Base-by-base conservation (phyloP, 2,797 vertebrate species). In the Arctocebus calabarensis region DNA sequence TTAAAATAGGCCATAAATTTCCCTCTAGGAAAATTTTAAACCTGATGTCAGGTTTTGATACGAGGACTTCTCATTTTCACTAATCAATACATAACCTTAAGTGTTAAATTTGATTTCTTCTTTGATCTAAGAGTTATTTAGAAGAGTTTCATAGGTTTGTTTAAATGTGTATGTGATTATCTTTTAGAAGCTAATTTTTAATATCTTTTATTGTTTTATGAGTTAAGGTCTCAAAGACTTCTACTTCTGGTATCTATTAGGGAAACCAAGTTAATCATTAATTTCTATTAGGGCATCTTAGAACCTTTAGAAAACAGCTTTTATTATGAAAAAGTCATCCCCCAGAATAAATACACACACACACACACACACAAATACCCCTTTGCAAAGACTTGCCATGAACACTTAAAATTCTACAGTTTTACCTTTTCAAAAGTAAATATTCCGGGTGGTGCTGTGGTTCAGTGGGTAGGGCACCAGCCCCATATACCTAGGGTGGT, bases 11-110 rank as follows among this genome's bases (percentile, higher is more conserved):
- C 84, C 96, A 90, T 62, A 71, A 59, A 40, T 95, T 92, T 94
- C 93, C 96, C 95, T 95, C 34, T 84, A 25, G n/a, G 64, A 19
- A 70, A 59, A 52, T 27, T 40, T 22, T 84, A 94, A 66, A 71
- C 70, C 48, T 84, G 27, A 68, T 70, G 16, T 59, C 62, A 32
- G 25, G 32, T 57, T 97, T 70, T 4, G 16, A 34, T 25, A 37
- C 2, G 23, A 88, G 6, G 29, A 19, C 48, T 45, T 83, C 23
- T 93, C n/a, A 34, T 75, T 78, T 79, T 75, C 23, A 74, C 74
- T 20, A 8, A 82, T 64, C 84, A 57, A 4, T 34, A 77, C 57
- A 37, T 45, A 34, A 90, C 25, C 5, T 20, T 23, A 87, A 94
- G 90, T 73, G 71, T 27, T 20, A 40, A 45, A 55, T 52, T 27